Conservation (phyloP, 2,113 vertebrate species). For the Rostratula benghalensis region DNA sequence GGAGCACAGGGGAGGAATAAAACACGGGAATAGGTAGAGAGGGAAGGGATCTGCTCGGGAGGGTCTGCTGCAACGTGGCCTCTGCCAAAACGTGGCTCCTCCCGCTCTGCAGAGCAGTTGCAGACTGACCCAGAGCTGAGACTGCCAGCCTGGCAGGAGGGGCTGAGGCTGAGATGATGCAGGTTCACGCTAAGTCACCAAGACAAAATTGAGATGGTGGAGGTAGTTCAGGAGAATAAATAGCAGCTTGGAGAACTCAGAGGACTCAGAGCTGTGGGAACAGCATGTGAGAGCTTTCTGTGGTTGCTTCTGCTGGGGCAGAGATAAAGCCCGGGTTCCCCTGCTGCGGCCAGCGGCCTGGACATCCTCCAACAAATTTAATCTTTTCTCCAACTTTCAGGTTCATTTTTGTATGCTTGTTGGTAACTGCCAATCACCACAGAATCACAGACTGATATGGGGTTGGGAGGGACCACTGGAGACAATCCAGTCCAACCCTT, state of each 20-base stretch:
- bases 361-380: background rate
- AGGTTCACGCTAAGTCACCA: background rate
- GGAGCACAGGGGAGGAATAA: background rate
- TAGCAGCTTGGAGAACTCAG: background rate
- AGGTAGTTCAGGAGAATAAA: background rate
- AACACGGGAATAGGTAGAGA: background rate
- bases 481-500: too few species aligned
- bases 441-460: too few species aligned
- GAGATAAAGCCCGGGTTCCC: background rate
- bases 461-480: too few species aligned
- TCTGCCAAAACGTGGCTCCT: fast-evolving
- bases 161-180: background rate
- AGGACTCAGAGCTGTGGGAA: background rate
- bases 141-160: background rate
- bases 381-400: background rate
- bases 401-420: fast-evolving
- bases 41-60: background rate
- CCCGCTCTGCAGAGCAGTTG: fast-evolving
- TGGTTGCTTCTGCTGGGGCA: background rate
- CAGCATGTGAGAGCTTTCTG: background rate
- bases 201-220: background rate
- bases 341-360: fast-evolving
- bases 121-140: background rate
- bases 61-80: background rate
- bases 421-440: background rate